phyloP scores from a whole-genome alignment of 1,140 invertebrate species.

The Aphidius ervi region DNA sequence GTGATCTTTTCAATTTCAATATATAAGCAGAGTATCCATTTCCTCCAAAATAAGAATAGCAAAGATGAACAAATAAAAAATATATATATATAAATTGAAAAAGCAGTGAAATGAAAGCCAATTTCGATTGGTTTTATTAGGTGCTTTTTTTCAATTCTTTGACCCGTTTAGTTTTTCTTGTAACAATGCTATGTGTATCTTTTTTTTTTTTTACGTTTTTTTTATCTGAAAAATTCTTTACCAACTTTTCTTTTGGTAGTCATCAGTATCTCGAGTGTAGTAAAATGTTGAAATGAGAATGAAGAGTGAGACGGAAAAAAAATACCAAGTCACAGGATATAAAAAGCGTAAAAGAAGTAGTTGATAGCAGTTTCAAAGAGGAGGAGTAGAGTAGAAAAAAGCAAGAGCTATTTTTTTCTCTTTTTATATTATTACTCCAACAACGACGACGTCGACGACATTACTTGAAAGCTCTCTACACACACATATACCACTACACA shows the following conservation, averaged over 20 bases:
- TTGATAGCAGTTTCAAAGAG: conserved; percentile 2
- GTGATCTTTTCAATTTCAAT: conserved; percentile 2
- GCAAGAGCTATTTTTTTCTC: conserved; percentile 17
- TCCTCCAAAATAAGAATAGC: neutral
- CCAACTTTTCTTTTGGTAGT: conserved; percentile 14
- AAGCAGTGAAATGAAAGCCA: conserved; percentile 36
- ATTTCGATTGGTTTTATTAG: conserved; percentile 45
- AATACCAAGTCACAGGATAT: neutral
- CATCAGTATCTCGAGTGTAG: neutral
- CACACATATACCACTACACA: neutral
- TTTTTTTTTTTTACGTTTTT: neutral
- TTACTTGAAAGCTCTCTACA: conserved; percentile 21
- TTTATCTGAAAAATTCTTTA: conserved; percentile 9
- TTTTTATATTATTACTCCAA: conserved; percentile 22
- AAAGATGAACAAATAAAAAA: neutral
- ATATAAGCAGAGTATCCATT: neutral
- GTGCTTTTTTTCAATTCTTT: conserved; percentile 32
- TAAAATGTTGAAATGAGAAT: neutral
- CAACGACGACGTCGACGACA: conserved; percentile 16
- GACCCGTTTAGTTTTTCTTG: conserved; percentile 33
- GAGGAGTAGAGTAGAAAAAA: conserved; percentile 11
- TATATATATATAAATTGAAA: conserved; percentile 12
- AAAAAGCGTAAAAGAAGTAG: conserved; percentile 7
- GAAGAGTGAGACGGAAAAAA: neutral
- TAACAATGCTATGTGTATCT: neutral